These are phyloP conservation scores for Psittacula derbiana DNA, from an alignment of 2,797 vertebrate species.

Conservation along the genomic window DNA sequence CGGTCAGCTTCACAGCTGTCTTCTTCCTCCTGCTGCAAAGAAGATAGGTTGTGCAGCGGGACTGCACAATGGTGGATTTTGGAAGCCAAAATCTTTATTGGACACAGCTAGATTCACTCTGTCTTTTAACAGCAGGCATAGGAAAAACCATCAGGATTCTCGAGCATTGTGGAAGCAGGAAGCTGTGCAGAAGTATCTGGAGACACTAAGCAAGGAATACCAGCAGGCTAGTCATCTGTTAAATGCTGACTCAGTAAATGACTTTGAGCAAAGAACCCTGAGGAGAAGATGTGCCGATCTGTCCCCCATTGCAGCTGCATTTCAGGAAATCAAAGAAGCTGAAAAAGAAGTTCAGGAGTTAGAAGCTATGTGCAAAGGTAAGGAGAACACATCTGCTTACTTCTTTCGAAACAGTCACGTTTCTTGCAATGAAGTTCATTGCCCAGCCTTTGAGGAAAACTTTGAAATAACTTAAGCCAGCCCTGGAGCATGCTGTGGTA, in stretches of 20 bases:
- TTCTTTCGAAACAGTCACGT: neutral
- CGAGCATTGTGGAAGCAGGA: conserved; percentile 74
- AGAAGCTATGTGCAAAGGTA: conserved; percentile 80
- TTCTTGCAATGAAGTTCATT: neutral
- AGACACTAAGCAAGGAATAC: conserved; percentile 78
- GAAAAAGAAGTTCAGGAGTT: conserved; percentile 82
- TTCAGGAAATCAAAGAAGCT: conserved; percentile 72
- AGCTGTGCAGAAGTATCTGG: conserved; percentile 80
- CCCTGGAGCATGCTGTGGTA: neutral
- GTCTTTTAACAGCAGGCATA: neutral
- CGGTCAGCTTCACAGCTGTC: neutral
- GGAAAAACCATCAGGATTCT: conserved; percentile 56
- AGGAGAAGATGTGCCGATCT: conserved; percentile 73
- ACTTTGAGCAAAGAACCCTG: conserved; percentile 75
- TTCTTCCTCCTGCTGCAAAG: neutral
- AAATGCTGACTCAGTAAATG: conserved; percentile 65
- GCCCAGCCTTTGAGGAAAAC: neutral
- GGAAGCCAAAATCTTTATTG: conserved; percentile 1
- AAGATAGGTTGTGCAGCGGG: neutral
- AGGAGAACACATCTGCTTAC: neutral
- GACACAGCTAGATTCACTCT: neutral
- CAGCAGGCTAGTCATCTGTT: conserved; percentile 65
- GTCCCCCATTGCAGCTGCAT: conserved; percentile 72
- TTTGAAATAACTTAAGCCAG: neutral
- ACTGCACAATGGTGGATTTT: neutral